Evolutionary conservation across 2,888 invertebrate species (phyloP).

Genomic region (Leucania comma): DNA sequence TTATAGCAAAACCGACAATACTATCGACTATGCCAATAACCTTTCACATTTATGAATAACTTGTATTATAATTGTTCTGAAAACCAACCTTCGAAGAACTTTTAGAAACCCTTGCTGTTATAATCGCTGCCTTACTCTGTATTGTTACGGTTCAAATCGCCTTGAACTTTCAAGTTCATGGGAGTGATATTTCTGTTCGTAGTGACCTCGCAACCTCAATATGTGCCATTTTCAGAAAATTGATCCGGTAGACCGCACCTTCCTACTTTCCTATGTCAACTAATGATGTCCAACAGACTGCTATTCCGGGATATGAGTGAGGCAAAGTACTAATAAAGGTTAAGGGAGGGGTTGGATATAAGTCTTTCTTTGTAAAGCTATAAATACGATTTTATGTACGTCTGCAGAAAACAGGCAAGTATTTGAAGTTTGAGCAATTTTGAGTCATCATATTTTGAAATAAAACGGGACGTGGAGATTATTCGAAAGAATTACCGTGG

Average conservation of each 20-base stretch:
- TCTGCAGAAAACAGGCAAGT: slow-evolving; percentile 6
- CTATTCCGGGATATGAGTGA: slow-evolving; percentile 48
- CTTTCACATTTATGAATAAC: slow-evolving; percentile 77
- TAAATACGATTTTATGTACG: slow-evolving; percentile 36
- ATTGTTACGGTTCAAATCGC: slow-evolving; percentile 47
- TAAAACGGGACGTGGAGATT: neutral
- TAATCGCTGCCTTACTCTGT: slow-evolving; percentile 63
- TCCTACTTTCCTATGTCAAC: slow-evolving; percentile 72
- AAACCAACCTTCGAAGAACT: slow-evolving; percentile 64
- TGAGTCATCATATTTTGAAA: slow-evolving; percentile 9
- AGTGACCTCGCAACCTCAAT: slow-evolving; percentile 78
- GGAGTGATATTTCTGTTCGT: slow-evolving; percentile 63
- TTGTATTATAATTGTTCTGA: slow-evolving; percentile 71
- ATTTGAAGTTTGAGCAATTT: slow-evolving; percentile 6
- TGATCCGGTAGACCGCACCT: slow-evolving; percentile 74
- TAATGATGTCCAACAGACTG: slow-evolving; percentile 58
- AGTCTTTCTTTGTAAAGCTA: slow-evolving; percentile 47
- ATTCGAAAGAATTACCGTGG: too few relatives aligned
- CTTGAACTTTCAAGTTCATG: slow-evolving; percentile 57
- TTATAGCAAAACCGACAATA: slow-evolving; percentile 70
- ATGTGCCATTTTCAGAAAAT: slow-evolving; percentile 80
- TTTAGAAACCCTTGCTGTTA: slow-evolving; percentile 48
- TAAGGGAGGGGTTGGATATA: slow-evolving; percentile 26
- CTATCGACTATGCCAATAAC: slow-evolving; percentile 79
- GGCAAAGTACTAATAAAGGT: slow-evolving; percentile 36